Evolutionary conservation across 2,888 invertebrate species (phyloP), one percentile per base, ranked within the genome.

Genomic region (Campoplex capitator): DNA sequence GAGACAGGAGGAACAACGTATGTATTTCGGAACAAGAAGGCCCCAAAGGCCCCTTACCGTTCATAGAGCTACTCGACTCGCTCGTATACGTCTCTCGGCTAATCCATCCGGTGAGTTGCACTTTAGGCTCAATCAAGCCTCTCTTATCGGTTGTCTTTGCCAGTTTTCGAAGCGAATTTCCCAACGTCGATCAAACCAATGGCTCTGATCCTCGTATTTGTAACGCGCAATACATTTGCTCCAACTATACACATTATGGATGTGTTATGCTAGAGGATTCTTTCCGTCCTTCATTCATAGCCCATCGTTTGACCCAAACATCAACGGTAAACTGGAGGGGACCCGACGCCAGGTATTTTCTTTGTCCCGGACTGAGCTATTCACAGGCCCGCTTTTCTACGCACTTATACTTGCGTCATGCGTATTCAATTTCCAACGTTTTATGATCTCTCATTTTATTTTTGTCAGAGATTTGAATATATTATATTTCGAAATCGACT

Each of bases 1-100:
- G 35, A 75, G 79, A n/a, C 73, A 84, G 51, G 79, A 83, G 35
- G 83, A 83, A 23, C 78, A 56, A 75, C 75, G 45, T 23, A 91
- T 91, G 90, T 91, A 91, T 85, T 88, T 93, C 85, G 90, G 92
- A 81, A 90, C 90, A 83, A 92, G 92, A 74, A 92, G 93, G 77
- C 92, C 93, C 48, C 91, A 92, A 86, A 92, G 93, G 86, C 93
- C 93, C 76, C 90, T 94, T 78, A 94, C 94, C 78, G 90, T 94
- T 77, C 88, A 91, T 88, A 91, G 93, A 78, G 94, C 94, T 62
- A 94, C 93, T 75, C 93, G 93, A 89, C 92, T 94, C 77, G 94
- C 94, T 75, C 91, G 92, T 45, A 89, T 93, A 18, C 90, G 94
- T 35, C 93, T 94, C 48, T 91, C 91, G 80, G 91, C 90, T 83